Evolutionary conservation across 53 echinoderm and acorn worm genomes (phyloP).

Genomic region (Apostichopus leukothele): DNA sequence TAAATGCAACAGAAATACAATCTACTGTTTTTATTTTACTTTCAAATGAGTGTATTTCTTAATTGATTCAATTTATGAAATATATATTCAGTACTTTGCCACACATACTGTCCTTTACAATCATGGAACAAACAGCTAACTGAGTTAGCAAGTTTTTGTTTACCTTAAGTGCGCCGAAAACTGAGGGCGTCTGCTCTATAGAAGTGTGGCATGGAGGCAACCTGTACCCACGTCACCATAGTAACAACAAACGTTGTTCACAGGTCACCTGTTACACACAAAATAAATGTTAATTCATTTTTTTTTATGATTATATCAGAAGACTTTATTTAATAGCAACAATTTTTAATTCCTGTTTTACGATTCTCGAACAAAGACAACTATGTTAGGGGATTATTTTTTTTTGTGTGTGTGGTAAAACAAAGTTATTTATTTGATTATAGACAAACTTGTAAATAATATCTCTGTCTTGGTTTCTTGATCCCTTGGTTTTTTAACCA

Average conservation of each 20-base stretch:
- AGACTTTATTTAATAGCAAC: background rate
- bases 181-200: conserved; percentile 1
- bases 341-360: background rate
- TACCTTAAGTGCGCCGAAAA: background rate
- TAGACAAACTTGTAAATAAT: no score
- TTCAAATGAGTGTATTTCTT: no score
- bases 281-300: conserved; percentile 27
- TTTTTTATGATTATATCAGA: background rate
- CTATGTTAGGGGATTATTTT: no score
- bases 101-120: no score
- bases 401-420: no score
- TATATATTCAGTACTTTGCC: no score
- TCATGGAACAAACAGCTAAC: background rate
- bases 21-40: no score
- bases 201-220: background rate
- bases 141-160: background rate
- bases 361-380: background rate
- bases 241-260: background rate
- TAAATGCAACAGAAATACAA: no score
- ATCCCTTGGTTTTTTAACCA: no score
- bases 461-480: no score
- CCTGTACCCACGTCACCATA: background rate
- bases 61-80: no score
- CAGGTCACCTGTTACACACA: conserved; percentile 17
- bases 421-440: no score